Base-by-base conservation (phyloP, 1,140 invertebrate species). In the Lethocerus indicus region DNA sequence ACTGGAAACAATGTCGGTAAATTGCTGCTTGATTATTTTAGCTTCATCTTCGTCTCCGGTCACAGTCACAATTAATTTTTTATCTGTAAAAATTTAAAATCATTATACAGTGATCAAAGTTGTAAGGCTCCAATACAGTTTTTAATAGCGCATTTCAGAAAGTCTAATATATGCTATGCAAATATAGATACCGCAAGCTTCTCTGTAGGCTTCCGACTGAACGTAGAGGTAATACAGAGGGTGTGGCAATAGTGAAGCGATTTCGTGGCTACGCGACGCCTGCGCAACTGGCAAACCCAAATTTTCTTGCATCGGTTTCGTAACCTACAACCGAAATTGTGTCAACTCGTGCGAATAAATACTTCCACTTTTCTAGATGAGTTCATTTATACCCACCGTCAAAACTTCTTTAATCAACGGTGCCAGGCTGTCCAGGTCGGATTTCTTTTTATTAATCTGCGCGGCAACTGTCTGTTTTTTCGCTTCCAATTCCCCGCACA, bases 161-260 rank as follows among this genome's bases (percentile, higher is more conserved):
- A 3, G n/a, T 37, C 5, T 2, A 39, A 39, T 39, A 39, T 21
- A 39, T 18, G 5, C 16, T 39, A 21, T 51, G 18, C 21, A 36
- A 4, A 35, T 50, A 41, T 29, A 46, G 49, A 49, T 53, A 59
- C 56, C 57, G 24, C 39, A 54, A 50, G 53, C 84, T 62, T 88
- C 79, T 60, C 78, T 75, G 63, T 87, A 90, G n/a, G 87, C 83
- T 61, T 74, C 73, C 26, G 78, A 70, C 68, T 92, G 87, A 49
- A 86, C 78, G 69, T 87, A 94, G 2, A 94, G 69, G 51, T 93
- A 74, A 68, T 92, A 96, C 0, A 97, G 66, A 4, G 88, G 79
- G 47, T 78, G 69, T 5, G 89, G 82, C 5, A 96, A 68, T 52
- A 86, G 73, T 32, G 74, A 67, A 13, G 88, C 86, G 45, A 76